Evolutionary conservation across 2,113 vertebrate species (phyloP), one percentile per base, ranked within the genome.

Genomic region (Dipodomys stephensi): DNA sequence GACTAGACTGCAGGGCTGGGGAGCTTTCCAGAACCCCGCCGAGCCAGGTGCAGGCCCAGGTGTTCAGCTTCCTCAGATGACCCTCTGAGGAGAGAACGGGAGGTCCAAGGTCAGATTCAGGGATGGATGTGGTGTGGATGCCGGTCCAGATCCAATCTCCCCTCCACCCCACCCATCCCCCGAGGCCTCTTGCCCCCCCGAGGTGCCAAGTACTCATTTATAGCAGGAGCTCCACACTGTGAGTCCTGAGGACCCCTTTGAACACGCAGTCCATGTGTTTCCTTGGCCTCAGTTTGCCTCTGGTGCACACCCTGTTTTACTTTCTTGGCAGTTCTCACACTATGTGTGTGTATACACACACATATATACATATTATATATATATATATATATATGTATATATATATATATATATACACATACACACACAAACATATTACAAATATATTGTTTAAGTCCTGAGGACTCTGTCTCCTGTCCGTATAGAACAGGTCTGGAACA

Each of bases 201-300:
- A 16, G 57, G 74, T 2, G 6, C 44, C 30, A 46, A 19, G 27
- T 23, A 2, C 16, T 76, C 20, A 57, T 83, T 49, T 73, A 25
- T 30, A 62, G 62, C 6, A 19, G 82, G 68, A 44, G 1, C 3
- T 3, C 32, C 28, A 35, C 65, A 6, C 30, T 69, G 57, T 19
- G 5, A 6, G 53, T 60, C 67, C 69, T 0, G 1, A n/a, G 11
- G 20, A 1, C 49, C n/a, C 27, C n/a, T 57, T 7, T 0, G 28
- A 25, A 83, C 4, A 11, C 12, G 10, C 1, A 7, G 18, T 19
- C 2, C 0, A 15, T 1, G 0, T 28, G 4, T 22, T 11, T 27
- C 18, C 44, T 25, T n/a, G 4, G 35, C 13, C 7, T 82, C n/a
- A 35, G 0, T 39, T 65, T 64, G 22, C 32, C 25, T 69, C 65